Base-by-base conservation (phyloP, 1,140 invertebrate genomes). In the Theocolax elegans region DNA sequence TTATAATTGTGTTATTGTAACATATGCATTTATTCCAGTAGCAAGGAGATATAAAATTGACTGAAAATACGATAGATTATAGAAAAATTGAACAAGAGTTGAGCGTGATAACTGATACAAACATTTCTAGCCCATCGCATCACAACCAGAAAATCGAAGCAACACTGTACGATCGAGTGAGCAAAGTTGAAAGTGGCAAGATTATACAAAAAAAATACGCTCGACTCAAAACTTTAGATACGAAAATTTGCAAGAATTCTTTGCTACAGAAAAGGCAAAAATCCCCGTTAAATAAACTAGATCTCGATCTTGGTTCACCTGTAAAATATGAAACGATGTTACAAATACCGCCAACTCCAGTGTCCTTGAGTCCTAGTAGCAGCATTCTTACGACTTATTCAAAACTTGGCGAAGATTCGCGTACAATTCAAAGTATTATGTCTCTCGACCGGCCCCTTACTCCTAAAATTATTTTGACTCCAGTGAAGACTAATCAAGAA, bases 121-220 rank as follows among this genome's bases (percentile, higher is more conserved):
- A 17, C 12, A 35, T 49, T 0, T 48, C 29, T 46, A 49, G 12
- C 15, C n/a, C n/a, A n/a, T 35, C 31, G 31, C 31, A 21, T 38
- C 21, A 15, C 54, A 38, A 10, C 1, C 29, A 58, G 29, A 59
- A 54, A 54, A 25, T n/a, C 7, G 31, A 71, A 38, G 59, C 53
- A 25, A n/a, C n/a, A n/a, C 59, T 66, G 4, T 71, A 71, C 15
- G 69, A 65, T 19, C 27, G 38, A 15, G 69, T 71, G 2, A 59
- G 29, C 15, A 71, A 66, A 40, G 17, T 71, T 4, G 69, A 71
- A 17, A 2, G 27, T 42, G 69, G 69, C 3, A 65, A 51, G 35
- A n/a, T 71, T 12, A 62, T 71, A 0, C 17, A 59, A 10, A 71
- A 71, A n/a, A 71, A 71, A 19, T 71, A 71, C n/a, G 69, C 69